Conservation (phyloP, 2,888 invertebrate species). For the Drosophila lacicola region DNA sequence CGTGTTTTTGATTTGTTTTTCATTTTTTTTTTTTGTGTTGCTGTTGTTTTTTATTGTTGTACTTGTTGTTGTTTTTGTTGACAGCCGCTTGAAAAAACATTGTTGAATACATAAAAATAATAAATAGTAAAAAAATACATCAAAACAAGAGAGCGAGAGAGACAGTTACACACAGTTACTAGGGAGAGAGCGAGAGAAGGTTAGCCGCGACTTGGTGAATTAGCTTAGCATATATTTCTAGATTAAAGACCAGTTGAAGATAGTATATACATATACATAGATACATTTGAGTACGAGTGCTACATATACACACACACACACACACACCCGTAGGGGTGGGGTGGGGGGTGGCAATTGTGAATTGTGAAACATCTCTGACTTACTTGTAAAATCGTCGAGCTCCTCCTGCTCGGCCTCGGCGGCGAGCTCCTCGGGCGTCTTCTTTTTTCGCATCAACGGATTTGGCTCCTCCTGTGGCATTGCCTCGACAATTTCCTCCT, state of each 20-base stretch:
- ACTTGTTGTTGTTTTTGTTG: constrained; percentile 37
- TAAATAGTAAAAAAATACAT: constrained; percentile 28
- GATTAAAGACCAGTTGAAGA: constrained; percentile 41
- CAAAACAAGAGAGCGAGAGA: constrained; percentile 40
- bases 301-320: constrained; percentile 36
- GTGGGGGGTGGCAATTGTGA: not conserved
- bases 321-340: no score
- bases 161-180: constrained; percentile 55
- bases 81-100: constrained; percentile 37
- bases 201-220: constrained; percentile 29
- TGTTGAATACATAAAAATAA: constrained; percentile 8
- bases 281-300: constrained; percentile 28
- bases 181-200: constrained; percentile 17
- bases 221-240: constrained; percentile 36
- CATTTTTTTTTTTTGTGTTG: constrained; percentile 20
- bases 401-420: constrained; percentile 98
- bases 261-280: constrained; percentile 36
- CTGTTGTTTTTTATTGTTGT: constrained; percentile 31
- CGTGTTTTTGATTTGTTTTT: not conserved
- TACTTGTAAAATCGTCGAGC: constrained; percentile 98
- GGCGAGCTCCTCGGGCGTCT: constrained; percentile 98
- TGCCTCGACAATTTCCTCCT: constrained; percentile 95
- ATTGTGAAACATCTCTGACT: constrained; percentile 83
- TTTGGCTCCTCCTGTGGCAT: constrained; percentile 94
- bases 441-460: constrained; percentile 98